A percentile compares a stretch with the other conserved stretches of the same genome.
phyloP scores from a whole-genome alignment of 2,113 vertebrate species.

The Epinephelus lanceolatus region DNA sequence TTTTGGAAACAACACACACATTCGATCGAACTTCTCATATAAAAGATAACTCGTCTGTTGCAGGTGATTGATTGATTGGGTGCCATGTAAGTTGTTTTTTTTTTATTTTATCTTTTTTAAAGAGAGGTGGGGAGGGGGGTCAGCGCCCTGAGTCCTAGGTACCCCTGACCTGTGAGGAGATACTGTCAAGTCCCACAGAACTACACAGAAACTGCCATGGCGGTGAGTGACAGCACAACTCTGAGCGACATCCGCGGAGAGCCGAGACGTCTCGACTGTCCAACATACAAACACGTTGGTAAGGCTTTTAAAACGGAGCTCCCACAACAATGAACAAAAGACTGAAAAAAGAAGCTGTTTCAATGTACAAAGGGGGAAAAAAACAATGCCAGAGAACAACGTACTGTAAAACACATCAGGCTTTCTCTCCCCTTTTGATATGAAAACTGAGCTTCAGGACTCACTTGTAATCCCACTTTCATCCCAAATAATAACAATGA shows the following conservation, averaged over 20 bases:
- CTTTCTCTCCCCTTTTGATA: slow-evolving; percentile 60
- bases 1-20: slow-evolving; percentile 64
- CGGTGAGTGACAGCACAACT: slow-evolving; percentile 16
- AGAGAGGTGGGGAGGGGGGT: slow-evolving; percentile 31
- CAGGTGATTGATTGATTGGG: slow-evolving; percentile 44
- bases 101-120: not conserved
- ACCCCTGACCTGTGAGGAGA: slow-evolving; percentile 52
- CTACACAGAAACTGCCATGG: slow-evolving; percentile 15
- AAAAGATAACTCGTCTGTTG: slow-evolving; percentile 67
- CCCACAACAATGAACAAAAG: slow-evolving; percentile 68
- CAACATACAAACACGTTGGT: slow-evolving; percentile 69
- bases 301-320: slow-evolving; percentile 82
- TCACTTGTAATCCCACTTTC: slow-evolving; percentile 59
- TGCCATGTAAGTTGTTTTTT: slow-evolving; percentile 25
- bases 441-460: slow-evolving; percentile 68
- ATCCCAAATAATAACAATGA: slow-evolving; percentile 71
- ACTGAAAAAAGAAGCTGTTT: slow-evolving; percentile 49
- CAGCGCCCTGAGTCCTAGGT: slow-evolving; percentile 67
- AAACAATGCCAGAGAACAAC: slow-evolving; percentile 61
- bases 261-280: slow-evolving; percentile 28
- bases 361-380: slow-evolving; percentile 66
- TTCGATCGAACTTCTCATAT: slow-evolving; percentile 48
- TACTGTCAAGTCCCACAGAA: slow-evolving; percentile 38
- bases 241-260: slow-evolving; percentile 20
- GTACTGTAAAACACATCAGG: slow-evolving; percentile 53